phyloP scores from a whole-genome alignment of 2,797 vertebrate species.

The Pipistrellus nathusii region DNA sequence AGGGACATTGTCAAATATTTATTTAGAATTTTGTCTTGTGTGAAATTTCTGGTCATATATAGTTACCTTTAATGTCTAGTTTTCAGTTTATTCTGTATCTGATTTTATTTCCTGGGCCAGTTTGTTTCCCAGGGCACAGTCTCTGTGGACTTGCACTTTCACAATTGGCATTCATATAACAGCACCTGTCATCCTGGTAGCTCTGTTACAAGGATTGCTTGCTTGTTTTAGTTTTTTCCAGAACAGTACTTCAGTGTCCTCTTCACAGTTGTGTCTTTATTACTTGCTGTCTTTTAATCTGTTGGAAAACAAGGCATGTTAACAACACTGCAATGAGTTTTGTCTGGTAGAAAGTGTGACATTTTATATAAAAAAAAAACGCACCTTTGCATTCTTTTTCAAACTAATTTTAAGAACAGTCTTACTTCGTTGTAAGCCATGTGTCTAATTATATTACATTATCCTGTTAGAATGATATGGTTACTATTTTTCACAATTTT shows the following conservation, averaged over 20 bases:
- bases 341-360: slow-evolving; percentile 69
- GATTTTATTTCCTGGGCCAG: slow-evolving; percentile 37
- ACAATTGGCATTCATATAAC: slow-evolving; percentile 3
- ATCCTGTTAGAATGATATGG: slow-evolving; percentile 59
- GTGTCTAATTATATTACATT: slow-evolving; percentile 65
- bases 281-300: background rate
- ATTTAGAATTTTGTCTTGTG: slow-evolving; percentile 65
- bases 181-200: slow-evolving; percentile 29
- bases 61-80: slow-evolving; percentile 29
- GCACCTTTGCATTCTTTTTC: background rate
- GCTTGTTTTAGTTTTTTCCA: slow-evolving; percentile 56
- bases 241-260: slow-evolving; percentile 50
- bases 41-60: slow-evolving; percentile 62
- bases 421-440: slow-evolving; percentile 68
- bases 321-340: slow-evolving; percentile 73
- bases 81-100: slow-evolving; percentile 54
- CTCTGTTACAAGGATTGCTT: slow-evolving; percentile 54
- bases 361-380: slow-evolving; percentile 61
- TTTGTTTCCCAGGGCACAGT: slow-evolving; percentile 68
- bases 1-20: slow-evolving; percentile 69
- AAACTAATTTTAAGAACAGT: slow-evolving; percentile 49
- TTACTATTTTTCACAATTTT: slow-evolving; percentile 67
- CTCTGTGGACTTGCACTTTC: background rate
- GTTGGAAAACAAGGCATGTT: slow-evolving; percentile 58
- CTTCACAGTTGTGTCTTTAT: slow-evolving; percentile 34